Conservation (phyloP, 1,140 invertebrate species). For the Psilanteris sp. region DNA sequence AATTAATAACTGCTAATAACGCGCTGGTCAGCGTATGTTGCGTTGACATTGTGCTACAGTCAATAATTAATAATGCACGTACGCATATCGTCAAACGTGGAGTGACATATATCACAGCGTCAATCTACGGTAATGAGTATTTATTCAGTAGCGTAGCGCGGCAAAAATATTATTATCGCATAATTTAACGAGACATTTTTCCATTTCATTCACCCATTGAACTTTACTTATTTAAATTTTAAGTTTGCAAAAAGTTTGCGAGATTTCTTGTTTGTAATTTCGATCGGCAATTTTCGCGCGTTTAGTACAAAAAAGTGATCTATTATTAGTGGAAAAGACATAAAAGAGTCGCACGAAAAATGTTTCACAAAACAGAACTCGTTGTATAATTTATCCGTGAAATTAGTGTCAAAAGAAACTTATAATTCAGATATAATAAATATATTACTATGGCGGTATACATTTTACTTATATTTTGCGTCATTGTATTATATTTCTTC, state of each 20-base stretch:
- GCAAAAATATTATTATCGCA: constrained; percentile 42
- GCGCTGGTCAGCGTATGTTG: constrained; percentile 47
- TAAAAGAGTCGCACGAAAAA: too few relatives aligned
- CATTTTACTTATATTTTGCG: too few relatives aligned
- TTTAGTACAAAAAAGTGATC: neutral
- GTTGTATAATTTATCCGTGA: too few relatives aligned
- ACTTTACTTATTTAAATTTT: constrained; percentile 29
- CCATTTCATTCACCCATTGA: constrained; percentile 14
- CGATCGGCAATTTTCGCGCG: constrained; percentile 1
- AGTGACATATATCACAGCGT: constrained; percentile 31
- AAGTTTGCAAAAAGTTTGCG: neutral
- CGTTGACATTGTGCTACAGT: constrained; percentile 46
- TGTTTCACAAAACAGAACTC: too few relatives aligned
- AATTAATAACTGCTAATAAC: constrained; percentile 59
- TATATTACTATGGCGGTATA: too few relatives aligned
- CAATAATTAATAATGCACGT: constrained; percentile 49
- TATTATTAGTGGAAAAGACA: constrained; percentile 4
- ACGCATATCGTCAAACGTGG: constrained; percentile 37
- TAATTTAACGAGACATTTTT: constrained; percentile 33
- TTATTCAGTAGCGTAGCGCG: constrained; percentile 18
- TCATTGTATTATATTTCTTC: too few relatives aligned
- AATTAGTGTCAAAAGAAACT: too few relatives aligned
- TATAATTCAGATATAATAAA: too few relatives aligned
- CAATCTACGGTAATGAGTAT: constrained; percentile 36
- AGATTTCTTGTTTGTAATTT: neutral